Conservation (phyloP, 2,797 vertebrate species). For the Sebastes cheni region DNA sequence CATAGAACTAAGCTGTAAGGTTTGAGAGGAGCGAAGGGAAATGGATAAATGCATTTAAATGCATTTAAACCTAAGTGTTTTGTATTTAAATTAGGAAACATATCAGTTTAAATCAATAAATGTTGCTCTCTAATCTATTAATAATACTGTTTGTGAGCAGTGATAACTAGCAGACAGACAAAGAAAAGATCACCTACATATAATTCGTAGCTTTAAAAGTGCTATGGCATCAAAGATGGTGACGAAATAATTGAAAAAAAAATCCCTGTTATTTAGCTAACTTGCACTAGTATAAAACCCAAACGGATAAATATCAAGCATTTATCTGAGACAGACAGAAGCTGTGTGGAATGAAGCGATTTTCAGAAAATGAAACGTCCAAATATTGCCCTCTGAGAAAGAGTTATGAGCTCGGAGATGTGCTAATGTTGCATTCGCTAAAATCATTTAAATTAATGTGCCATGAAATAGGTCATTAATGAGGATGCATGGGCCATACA, state of each 20-base stretch:
- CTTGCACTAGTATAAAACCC: not conserved
- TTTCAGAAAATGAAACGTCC: constrained; percentile 58
- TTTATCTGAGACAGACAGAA: constrained; percentile 3
- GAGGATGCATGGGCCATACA: constrained; percentile 73
- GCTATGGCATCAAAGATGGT: not conserved
- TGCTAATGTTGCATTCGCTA: constrained; percentile 78
- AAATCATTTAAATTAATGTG: constrained; percentile 82
- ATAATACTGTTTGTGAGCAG: not conserved
- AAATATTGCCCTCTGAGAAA: constrained; percentile 64
- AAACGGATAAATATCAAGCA: not conserved
- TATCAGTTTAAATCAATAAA: not conserved
- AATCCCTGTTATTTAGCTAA: not conserved
- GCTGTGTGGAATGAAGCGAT: not conserved
- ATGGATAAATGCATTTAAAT: no score
- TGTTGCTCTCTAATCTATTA: not conserved
- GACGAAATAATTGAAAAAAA: not conserved
- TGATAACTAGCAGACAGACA: not conserved
- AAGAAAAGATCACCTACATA: not conserved
- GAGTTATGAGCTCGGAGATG: constrained; percentile 70
- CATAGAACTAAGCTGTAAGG: not conserved
- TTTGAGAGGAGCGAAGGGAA: not conserved
- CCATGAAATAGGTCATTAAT: constrained; percentile 82
- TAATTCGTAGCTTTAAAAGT: not conserved
- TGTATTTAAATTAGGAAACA: not conserved
- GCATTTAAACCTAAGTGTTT: not conserved